Percentiles rank a stretch among this genome's conserved stretches.
These are phyloP conservation scores for Chionodraco myersi DNA, from an alignment of 2,113 vertebrate species.

Conservation along the genomic window DNA sequence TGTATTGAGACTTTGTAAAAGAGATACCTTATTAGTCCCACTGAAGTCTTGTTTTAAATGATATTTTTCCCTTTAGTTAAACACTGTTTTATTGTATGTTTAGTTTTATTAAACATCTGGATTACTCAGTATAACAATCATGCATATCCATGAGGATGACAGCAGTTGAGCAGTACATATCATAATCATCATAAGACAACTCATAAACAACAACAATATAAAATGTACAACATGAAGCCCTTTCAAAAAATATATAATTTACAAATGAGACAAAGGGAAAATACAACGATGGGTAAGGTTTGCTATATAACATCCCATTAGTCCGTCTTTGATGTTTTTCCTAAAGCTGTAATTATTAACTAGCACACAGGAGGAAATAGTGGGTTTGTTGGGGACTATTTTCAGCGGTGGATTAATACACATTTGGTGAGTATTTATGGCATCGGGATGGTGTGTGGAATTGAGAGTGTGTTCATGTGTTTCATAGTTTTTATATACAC, in stretches of 20 bases:
- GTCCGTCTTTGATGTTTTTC: not conserved
- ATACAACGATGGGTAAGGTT: not conserved
- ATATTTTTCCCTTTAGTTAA: not conserved
- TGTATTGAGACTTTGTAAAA: too few species aligned
- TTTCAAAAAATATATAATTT: not conserved
- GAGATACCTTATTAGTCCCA: not conserved
- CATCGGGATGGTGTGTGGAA: too few species aligned
- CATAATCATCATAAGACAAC: not conserved
- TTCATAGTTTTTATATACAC: too few species aligned
- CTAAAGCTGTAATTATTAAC: not conserved
- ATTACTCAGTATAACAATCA: not conserved
- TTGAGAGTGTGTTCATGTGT: too few species aligned
- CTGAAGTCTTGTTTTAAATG: not conserved
- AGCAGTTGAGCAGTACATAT: not conserved
- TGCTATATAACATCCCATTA: not conserved
- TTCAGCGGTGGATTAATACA: not conserved
- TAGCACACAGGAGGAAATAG: not conserved
- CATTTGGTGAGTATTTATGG: not conserved
- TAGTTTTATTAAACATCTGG: not conserved
- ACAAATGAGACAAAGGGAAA: not conserved
- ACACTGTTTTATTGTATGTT: not conserved
- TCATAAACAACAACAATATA: not conserved
- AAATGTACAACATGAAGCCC: not conserved
- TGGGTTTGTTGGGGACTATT: not conserved
- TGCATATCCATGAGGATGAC: not conserved